Base-by-base conservation (phyloP, 2,888 invertebrate species). In the Plagodis pulveraria region DNA sequence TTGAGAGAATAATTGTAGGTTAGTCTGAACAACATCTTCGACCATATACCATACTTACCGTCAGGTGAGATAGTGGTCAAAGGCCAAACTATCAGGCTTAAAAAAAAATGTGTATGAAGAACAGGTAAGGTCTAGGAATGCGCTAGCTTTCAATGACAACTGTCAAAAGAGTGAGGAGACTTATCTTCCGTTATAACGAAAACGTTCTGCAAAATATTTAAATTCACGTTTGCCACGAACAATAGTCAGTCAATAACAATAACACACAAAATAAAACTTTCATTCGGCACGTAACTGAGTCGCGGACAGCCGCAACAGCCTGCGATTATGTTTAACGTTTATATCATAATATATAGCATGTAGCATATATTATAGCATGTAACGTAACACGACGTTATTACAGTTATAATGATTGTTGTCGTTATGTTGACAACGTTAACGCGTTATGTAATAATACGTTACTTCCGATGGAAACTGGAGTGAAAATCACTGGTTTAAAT, bases 381-480 rank as follows among this genome's bases (percentile, higher is more conserved):
- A 56, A 56, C 44, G 55, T 11, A 44, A 56, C 44, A 32, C 36
- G 6, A 44, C 54, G 44, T 56, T 44, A 50, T 44, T 35, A 12
- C 46, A 33, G 40, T 50, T 41, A 40, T 41, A 57, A 57, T 12
- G 50, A 38, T 46, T 47, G 51, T 51, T 46, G 50, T 46, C 42
- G 46, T 47, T 38, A 51, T 42, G 50, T 47, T 46, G 56, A 56
- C 56, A 50, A 36, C 46, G 46, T 57, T 47, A 50, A 45, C 34
- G 32, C 11, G 12, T 57, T 52, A 44, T 22, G 47, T 12, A 47
- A 57, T 35, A 9, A 47, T 57, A 34, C 53, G 34, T 51, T 22
- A 43, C 42, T 36, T 36, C 9, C 36, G 36, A 36, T 36, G 32
- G 12, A 6, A 36, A 51, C 12, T 36, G 36, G 36, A 44, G 36